Conservation (phyloP, 2,888 invertebrate genomes). For the Dynastes maya region DNA sequence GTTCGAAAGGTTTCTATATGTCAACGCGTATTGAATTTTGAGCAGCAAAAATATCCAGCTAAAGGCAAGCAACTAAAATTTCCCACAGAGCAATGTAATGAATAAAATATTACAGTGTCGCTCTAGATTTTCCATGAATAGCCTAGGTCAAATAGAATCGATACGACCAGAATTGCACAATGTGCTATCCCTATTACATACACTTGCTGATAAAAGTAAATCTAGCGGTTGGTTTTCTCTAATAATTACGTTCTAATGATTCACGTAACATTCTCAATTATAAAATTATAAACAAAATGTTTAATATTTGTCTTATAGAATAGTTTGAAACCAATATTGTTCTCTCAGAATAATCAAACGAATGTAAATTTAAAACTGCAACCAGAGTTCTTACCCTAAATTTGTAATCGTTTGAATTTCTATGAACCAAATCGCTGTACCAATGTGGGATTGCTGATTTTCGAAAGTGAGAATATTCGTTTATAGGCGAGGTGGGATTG, state of each 20-base stretch:
- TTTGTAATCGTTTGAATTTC: neutral
- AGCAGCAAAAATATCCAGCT: neutral
- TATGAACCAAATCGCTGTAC: neutral
- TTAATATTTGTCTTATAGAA: neutral
- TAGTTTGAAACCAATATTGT: neutral
- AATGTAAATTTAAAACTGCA: neutral
- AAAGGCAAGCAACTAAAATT: neutral
- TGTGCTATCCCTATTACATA: neutral
- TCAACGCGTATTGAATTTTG: constrained; percentile 6
- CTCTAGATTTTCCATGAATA: constrained; percentile 31
- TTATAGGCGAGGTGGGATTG: neutral
- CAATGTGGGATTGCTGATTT: neutral
- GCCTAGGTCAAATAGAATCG: constrained; percentile 30
- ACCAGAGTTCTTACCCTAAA: neutral
- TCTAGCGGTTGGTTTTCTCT: neutral
- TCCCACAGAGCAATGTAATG: constrained; percentile 9
- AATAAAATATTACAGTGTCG: constrained; percentile 26
- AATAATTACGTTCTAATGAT: neutral
- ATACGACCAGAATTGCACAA: constrained; percentile 2
- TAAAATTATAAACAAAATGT: neutral
- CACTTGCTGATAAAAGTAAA: neutral
- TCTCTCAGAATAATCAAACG: neutral
- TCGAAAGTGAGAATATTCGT: neutral
- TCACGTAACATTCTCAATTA: neutral
- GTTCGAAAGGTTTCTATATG: neutral